Evolutionary conservation across 2,888 invertebrate species (phyloP), one percentile per base, ranked within the genome.

Genomic region (Campaea margaritaria): DNA sequence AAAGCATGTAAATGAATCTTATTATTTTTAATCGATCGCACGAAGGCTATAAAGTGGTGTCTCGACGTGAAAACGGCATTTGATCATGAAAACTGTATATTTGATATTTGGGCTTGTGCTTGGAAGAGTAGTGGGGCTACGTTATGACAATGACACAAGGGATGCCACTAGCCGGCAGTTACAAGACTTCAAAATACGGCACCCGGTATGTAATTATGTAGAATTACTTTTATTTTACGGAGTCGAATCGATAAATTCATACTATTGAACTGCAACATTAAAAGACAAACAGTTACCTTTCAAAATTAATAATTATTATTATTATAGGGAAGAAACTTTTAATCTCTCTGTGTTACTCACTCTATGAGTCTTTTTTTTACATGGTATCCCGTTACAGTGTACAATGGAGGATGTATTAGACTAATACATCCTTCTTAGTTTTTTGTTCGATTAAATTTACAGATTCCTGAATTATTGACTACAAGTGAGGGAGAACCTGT

Each of bases 401-500:
- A 21, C 21, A 21, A 21, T 21, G 2, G 21, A 21, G 21, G 21
- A 2, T 21, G 21, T 3, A 21, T 21, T 2, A 3, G 3, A 21
- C 2, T 3, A 21, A 21, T 21, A 21, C 5, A 21, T 21, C 21
- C 5, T 21, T 21, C 5, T 21, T 3, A 21, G 21, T 3, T 21
- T 5, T 21, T 5, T 21, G 2, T 31, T 9, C 31, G 2, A 31
- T 31, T 31, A 7, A 31, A 31, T 64, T 73, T 75, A 5, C 70
- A 83, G 83, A 53, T 64, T 64, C 75, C 80, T 44, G 80, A 78
- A 51, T 45, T 75, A 55, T 68, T 78, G 59, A 95, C 97, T 1
- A 96, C 96, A 10, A 95, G 94, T 54, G 91, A 93, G 81, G 98
- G 98, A 51, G 93, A 94, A 38, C 97, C 97, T 0, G 91, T 97